phyloP scores from a whole-genome alignment of 2,888 invertebrate species.

The Noctua janthe region DNA sequence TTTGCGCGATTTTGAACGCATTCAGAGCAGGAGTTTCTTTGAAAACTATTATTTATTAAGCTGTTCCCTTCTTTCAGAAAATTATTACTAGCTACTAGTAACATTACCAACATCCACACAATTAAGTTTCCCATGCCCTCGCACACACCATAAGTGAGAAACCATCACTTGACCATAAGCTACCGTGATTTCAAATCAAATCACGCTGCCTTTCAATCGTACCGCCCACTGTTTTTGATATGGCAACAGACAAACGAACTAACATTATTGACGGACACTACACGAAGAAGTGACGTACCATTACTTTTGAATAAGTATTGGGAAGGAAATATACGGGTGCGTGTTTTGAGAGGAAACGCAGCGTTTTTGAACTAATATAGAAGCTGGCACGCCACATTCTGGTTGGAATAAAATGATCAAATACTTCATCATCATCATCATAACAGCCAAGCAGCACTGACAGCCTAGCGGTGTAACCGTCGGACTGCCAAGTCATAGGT shows the following conservation, averaged over 20 bases:
- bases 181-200: slow-evolving; percentile 59
- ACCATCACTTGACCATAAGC: slow-evolving; percentile 43
- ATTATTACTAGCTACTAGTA: not conserved
- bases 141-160: slow-evolving; percentile 44
- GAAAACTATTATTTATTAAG: no score
- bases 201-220: slow-evolving; percentile 49
- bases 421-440: no score
- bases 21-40: no score
- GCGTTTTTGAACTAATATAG: not conserved
- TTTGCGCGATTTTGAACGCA: no score
- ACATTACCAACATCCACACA: not conserved
- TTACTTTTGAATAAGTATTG: slow-evolving; percentile 49
- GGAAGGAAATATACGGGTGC: slow-evolving; percentile 12
- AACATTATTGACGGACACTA: slow-evolving; percentile 56
- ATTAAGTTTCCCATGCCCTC: slow-evolving; percentile 43
- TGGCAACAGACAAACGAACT: slow-evolving; percentile 43
- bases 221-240: slow-evolving; percentile 62
- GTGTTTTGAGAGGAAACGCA: not conserved
- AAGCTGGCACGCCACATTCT: not conserved
- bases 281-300: slow-evolving; percentile 51
- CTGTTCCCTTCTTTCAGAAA: not conserved
- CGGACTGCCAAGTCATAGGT: no score
- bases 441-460: no score
- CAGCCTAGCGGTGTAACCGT: no score
- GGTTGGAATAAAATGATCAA: not conserved